Evolutionary conservation across 35 echinoderm and acorn worm species (phyloP), one percentile per base, ranked within the genome.

Genomic region (Lytechinus pictus): DNA sequence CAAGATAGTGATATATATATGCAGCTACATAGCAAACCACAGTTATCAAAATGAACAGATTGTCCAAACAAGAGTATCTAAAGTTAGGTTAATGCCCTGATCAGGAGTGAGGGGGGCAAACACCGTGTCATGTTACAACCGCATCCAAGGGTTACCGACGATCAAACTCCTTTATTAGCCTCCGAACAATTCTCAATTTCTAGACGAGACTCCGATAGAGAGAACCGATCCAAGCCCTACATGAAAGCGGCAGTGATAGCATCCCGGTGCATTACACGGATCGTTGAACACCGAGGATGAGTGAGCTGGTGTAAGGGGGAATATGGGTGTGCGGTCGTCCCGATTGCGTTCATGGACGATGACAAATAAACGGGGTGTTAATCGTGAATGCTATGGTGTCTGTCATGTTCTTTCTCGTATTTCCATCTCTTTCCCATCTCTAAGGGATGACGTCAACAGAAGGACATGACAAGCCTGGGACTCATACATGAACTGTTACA

Each of bases 121-220:
- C 88, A 33, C 88, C 29, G 88, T 90, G 33, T 90, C 88, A 54
- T 54, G 52, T 90, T 90, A 90, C 88, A 90, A 79, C 88, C 88
- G 88, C 88, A 90, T 44, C 88, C 52, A 28, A 90, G 88, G 88
- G 88, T 54, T 90, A 90, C 88, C 52, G 88, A 28, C 88, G 88
- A 44, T 52, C 52, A 90, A 5, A 10, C n/a, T 90, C 5, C 88
- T 79, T 79, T 79, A 79, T 79, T 79, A 79, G 66, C 66, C 66
- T 79, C 66, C 66, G 16, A n/a, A 79, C 19, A 79, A 79, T 79
- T 16, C 66, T 79, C 19, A 27, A 24, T 79, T n/a, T 6, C 66
- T 16, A 79, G 66, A 79, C 56, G 9, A 16, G 66, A 24, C 19
- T 79, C 66, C 66, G 66, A 79, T n/a, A n/a, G 21, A 79, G n/a